Base-by-base conservation (phyloP, 1,140 invertebrate genomes). In the Galleria mellonella region DNA sequence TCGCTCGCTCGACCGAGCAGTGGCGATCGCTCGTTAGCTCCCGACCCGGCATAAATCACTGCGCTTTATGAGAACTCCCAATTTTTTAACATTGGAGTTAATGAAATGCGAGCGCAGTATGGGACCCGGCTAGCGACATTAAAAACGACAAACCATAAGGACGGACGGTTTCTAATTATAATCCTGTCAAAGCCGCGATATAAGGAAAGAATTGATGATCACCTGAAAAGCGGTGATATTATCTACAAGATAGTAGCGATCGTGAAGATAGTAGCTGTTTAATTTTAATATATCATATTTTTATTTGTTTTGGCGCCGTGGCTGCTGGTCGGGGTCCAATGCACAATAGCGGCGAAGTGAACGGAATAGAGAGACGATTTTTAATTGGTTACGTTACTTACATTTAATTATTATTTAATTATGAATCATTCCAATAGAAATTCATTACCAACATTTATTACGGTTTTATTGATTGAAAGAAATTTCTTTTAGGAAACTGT, bases 71-170 rank as follows among this genome's bases (percentile, higher is more conserved):
- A 81, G 72, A 72, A 62, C 73, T 73, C 74, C 67, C 69, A 71
- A 74, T 82, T 84, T 82, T 84, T 82, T 78, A 78, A 71, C 53
- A 62, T 66, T 51, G 51, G 51, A 61, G 48, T 72, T 84, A 85
- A 85, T 83, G 82, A 85, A 84, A 83, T 82, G 74, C 78, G 77
- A 75, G 73, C 78, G 69, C 82, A 85, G 82, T 85, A 83, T 83
- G 82, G 72, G 78, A 81, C 67, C 72, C 67, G 67, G 45, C 79
- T 74, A 79, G 81, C 72, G 81, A 85, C 81, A 83, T 84, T 82
- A 82, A 82, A 84, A 79, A 81, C 71, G 71, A 83, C 76, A 78
- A 71, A 71, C 74, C 67, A 71, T 71, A 75, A 76, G 69, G 62
- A 74, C 71, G 67, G 79, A 83, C 78, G 82, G 72, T 81, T 84